These are phyloP conservation scores for Magallana angulata DNA, from an alignment of 1,140 invertebrate genomes.

Conservation along the genomic window DNA sequence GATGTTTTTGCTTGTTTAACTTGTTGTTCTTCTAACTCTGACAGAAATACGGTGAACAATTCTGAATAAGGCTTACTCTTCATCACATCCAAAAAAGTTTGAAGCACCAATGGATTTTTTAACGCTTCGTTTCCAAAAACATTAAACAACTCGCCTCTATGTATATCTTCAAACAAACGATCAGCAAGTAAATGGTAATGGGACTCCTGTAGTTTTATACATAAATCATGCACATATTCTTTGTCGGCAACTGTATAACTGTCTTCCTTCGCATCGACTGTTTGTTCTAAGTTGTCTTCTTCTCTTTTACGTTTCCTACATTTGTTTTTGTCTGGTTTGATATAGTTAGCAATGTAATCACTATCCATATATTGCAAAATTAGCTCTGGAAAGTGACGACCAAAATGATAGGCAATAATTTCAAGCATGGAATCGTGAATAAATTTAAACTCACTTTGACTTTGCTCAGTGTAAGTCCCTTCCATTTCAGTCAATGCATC, in stretches of 20 bases:
- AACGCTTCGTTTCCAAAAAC: neutral
- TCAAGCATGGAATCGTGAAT: neutral
- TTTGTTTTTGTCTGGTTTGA: neutral
- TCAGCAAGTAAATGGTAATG: neutral
- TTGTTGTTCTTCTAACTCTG: too few species aligned
- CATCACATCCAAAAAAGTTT: neutral
- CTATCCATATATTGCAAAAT: neutral
- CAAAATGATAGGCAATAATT: neutral
- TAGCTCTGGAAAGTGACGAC: neutral
- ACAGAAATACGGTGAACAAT: neutral
- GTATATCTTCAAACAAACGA: neutral
- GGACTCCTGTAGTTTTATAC: neutral
- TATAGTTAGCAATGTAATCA: neutral
- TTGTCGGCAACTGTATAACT: neutral
- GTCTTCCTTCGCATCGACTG: neutral
- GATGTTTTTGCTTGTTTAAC: too few species aligned
- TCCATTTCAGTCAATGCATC: neutral
- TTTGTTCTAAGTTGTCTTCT: neutral
- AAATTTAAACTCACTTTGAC: neutral
- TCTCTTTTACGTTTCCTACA: neutral
- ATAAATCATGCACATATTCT: neutral
- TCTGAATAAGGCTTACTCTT: neutral
- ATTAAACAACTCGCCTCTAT: neutral
- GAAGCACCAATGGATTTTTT: neutral
- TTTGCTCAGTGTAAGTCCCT: neutral